Conservation (phyloP, 2,888 invertebrate species). For the Rhorus exstirpatorius region DNA sequence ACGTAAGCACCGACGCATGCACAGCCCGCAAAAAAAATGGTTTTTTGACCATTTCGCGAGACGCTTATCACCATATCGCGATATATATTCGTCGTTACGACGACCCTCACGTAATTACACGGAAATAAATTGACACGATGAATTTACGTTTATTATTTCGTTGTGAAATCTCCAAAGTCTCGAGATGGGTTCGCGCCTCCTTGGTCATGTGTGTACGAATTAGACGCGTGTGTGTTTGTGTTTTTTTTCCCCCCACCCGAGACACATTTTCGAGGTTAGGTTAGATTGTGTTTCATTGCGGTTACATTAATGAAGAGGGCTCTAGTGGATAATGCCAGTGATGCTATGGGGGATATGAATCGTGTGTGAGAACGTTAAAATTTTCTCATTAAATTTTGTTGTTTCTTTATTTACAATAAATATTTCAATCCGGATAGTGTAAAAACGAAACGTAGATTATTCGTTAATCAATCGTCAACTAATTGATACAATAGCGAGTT, state of each 20-base stretch:
- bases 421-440: no score
- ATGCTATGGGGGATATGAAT: no score
- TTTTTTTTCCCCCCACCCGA: not conserved
- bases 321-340: constrained; percentile 4
- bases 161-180: constrained; percentile 26
- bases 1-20: constrained; percentile 84
- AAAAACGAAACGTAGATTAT: no score
- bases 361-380: no score
- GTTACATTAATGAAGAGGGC: not conserved
- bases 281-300: not conserved
- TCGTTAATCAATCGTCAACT: no score
- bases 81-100: not conserved
- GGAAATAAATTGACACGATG: constrained; percentile 16
- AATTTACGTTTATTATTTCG: constrained; percentile 31
- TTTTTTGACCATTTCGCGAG: constrained; percentile 72
- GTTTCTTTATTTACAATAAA: no score
- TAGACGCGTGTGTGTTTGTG: not conserved
- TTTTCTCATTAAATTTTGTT: not conserved
- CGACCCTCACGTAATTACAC: constrained; percentile 10
- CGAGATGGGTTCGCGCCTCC: constrained; percentile 55
- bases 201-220: constrained; percentile 57
- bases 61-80: constrained; percentile 66
- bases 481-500: no score
- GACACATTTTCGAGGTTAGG: not conserved
- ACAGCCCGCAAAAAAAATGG: constrained; percentile 80